Base-by-base conservation (phyloP, 2,888 invertebrate genomes). In the Melipona beecheii region DNA sequence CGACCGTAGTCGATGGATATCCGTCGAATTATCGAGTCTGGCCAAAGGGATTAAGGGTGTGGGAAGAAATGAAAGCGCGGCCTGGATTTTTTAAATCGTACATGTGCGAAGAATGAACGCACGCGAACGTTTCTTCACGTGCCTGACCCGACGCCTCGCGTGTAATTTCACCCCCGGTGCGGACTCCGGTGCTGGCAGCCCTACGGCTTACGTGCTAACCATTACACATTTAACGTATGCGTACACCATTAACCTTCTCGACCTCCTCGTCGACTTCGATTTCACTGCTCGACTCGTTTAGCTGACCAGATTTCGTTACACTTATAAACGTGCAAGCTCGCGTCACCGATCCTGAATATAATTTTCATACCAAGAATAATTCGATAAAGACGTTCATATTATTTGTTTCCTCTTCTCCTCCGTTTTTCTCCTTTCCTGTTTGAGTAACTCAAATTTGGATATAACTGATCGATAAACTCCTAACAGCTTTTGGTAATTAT, bases 141-240 rank as follows among this genome's bases (percentile, higher is more conserved):
- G 84, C 71, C 79, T 52, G 83, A 54, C 71, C 66, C 83, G 81
- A 83, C 87, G 88, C 78, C 87, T 88, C 89, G 89, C 87, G 88
- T 90, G 90, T 91, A 88, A 90, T 91, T 91, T 87, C 87, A 88
- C 82, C 81, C 90, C 87, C 78, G 81, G 79, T 80, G 79, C 62
- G 70, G 86, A 77, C 70, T 70, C 73, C 81, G 81, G 81, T 64
- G 58, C 75, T 70, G 76, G 85, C 87, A 74, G 50, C 84, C 74
- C 69, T 66, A 72, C 74, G 74, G 77, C 65, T 86, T 81, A 86
- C 87, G 73, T 84, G 84, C 76, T 66, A 84, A 81, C 87, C 90
- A 87, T 92, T 90, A 91, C 90, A 90, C 89, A 86, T 89, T 90
- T 91, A 90, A 88, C 90, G 90, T 91, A 91, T 89, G 91, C 87